These are phyloP conservation scores for Hydrochoerus hydrochaeris DNA, from an alignment of 2,113 vertebrate genomes.

Conservation along the genomic window DNA sequence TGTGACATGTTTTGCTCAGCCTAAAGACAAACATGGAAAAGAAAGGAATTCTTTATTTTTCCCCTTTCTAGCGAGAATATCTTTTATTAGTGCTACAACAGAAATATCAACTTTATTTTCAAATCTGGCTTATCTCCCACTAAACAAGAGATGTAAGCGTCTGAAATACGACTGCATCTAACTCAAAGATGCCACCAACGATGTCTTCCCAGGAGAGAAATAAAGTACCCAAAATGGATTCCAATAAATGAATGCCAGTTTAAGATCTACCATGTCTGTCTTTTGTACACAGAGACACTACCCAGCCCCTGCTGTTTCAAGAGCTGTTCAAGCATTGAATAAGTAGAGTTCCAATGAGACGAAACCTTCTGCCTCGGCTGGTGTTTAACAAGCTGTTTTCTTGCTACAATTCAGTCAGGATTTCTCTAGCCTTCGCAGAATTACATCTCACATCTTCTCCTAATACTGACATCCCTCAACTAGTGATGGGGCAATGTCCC, in stretches of 20 bases:
- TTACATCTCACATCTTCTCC: conserved; percentile 74
- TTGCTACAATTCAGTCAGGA: conserved; percentile 83
- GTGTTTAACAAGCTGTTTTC: conserved; percentile 88
- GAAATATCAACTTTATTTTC: conserved; percentile 73
- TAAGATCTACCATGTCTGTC: conserved; percentile 83
- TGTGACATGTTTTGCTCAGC: conserved; percentile 70
- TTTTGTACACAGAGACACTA: conserved; percentile 80
- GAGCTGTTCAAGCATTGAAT: conserved; percentile 84
- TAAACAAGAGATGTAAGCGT: conserved; percentile 60
- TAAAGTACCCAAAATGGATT: conserved; percentile 82
- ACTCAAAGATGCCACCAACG: conserved; percentile 77
- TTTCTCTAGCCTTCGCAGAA: conserved; percentile 83
- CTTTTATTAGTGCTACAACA: conserved; percentile 65
- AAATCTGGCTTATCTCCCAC: conserved; percentile 57
- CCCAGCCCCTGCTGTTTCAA: conserved; percentile 81
- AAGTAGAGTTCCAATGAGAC: conserved; percentile 85
- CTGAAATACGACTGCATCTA: conserved; percentile 77
- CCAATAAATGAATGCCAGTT: conserved; percentile 84
- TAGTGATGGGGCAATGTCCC: not conserved
- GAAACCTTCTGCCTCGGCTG: conserved; percentile 86
- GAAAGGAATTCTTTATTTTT: not conserved
- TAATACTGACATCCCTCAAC: conserved; percentile 26
- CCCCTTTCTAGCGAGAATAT: not conserved
- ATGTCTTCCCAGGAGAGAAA: conserved; percentile 80
- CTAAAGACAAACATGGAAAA: conserved; percentile 76